Evolutionary conservation across 2,797 vertebrate genomes (phyloP).

Genomic region (Valencia hispanica): DNA sequence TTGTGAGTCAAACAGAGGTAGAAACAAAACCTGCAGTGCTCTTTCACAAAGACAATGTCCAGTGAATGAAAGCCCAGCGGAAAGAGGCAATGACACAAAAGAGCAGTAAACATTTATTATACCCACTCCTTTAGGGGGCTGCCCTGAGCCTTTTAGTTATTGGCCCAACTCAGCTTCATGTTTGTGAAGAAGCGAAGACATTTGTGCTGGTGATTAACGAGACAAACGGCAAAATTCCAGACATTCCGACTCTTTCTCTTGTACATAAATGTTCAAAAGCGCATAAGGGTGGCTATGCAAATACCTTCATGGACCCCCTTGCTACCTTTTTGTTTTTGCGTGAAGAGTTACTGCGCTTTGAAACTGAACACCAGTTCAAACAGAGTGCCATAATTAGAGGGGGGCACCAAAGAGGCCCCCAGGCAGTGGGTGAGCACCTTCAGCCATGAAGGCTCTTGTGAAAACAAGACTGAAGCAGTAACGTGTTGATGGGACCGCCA

Average conservation of each 20-base stretch:
- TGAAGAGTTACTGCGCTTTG: slow-evolving; percentile 74
- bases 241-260: slow-evolving; percentile 30
- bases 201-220: slow-evolving; percentile 57
- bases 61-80: slow-evolving; percentile 64
- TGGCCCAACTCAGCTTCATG: slow-evolving; percentile 49
- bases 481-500: slow-evolving; percentile 62
- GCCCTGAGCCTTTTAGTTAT: slow-evolving; percentile 49
- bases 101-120: slow-evolving; percentile 76
- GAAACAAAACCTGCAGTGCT: slow-evolving; percentile 64
- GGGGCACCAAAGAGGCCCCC: slow-evolving; percentile 35
- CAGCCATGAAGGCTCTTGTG: slow-evolving; percentile 56
- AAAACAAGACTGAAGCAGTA: slow-evolving; percentile 65
- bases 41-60: slow-evolving; percentile 71
- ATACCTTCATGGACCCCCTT: slow-evolving; percentile 21
- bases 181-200: slow-evolving; percentile 36
- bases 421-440: slow-evolving; percentile 40
- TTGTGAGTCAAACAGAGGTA: slow-evolving; percentile 63
- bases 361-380: slow-evolving; percentile 79
- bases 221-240: slow-evolving; percentile 44
- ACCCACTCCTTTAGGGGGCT: slow-evolving; percentile 47
- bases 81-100: slow-evolving; percentile 68
- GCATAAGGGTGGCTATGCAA: slow-evolving; percentile 8
- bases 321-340: slow-evolving; percentile 71
- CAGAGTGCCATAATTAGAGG: slow-evolving; percentile 61
- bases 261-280: slow-evolving; percentile 24